Conservation (phyloP, 2,888 invertebrate genomes). For the Hydrotaea diabolus region DNA sequence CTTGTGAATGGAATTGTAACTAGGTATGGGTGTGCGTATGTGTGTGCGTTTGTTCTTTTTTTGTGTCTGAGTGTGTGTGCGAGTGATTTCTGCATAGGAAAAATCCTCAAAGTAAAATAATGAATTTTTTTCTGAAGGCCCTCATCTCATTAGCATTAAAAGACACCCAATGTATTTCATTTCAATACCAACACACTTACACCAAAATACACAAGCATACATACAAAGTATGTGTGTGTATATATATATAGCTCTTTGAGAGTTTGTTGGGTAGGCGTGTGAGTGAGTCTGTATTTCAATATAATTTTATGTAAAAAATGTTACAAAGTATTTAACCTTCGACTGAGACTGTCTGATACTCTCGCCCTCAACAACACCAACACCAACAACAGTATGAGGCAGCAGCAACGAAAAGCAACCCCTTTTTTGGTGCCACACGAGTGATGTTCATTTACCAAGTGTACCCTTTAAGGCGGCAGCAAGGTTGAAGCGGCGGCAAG, state of each 20-base stretch:
- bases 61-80: slow-evolving; percentile 23
- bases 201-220: slow-evolving; percentile 28
- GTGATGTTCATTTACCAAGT: slow-evolving; percentile 61
- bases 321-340: slow-evolving; percentile 70
- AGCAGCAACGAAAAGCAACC: slow-evolving; percentile 51
- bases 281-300: neutral
- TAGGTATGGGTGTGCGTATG: neutral
- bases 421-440: slow-evolving; percentile 41
- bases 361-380: neutral
- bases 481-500: neutral
- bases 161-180: slow-evolving; percentile 37
- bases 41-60: neutral
- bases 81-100: slow-evolving; percentile 30
- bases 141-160: slow-evolving; percentile 76
- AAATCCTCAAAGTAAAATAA: slow-evolving; percentile 74
- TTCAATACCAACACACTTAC: slow-evolving; percentile 11
- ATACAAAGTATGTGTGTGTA: slow-evolving; percentile 44
- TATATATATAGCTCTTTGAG: too few species aligned
- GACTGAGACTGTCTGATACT: slow-evolving; percentile 53
- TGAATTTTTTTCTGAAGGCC: slow-evolving; percentile 77
- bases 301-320: slow-evolving; percentile 41
- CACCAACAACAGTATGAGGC: too few species aligned
- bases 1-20: slow-evolving; percentile 32
- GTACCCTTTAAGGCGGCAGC: neutral
- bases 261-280: too few species aligned